Conservation (phyloP, 2,113 vertebrate genomes). For the Bufo gargarizans region DNA sequence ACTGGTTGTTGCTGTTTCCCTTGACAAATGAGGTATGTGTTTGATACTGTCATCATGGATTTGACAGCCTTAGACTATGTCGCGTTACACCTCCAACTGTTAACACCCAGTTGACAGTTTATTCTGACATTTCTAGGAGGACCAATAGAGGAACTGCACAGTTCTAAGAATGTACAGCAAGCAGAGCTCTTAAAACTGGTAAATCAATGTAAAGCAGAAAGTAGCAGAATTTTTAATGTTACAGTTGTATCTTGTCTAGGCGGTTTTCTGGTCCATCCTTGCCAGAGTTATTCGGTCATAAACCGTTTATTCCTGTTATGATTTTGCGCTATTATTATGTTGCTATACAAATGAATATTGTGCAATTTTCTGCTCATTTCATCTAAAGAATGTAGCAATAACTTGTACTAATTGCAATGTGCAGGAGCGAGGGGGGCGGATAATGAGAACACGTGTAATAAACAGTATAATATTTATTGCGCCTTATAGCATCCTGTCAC, state of each 20-base stretch:
- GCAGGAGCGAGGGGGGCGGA: neutral
- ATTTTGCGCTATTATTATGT: neutral
- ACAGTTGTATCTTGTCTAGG: neutral
- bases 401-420: neutral
- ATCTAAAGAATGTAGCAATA: neutral
- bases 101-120: no score
- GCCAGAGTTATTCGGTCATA: neutral
- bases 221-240: neutral
- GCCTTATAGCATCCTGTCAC: neutral
- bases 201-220: no score
- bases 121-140: no score
- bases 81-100: no score
- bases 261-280: neutral
- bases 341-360: neutral
- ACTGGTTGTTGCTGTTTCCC: no score
- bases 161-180: no score
- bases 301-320: neutral
- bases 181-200: no score
- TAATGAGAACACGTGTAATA: neutral
- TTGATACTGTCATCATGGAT: no score
- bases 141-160: no score
- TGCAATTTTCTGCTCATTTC: neutral
- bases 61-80: no score
- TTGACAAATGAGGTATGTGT: no score
- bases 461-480: neutral